A percentile compares a stretch with the other conserved stretches of the same genome.
Evolutionary conservation across 1,140 invertebrate genomes (phyloP).

Genomic region (Drosophila jambulina): DNA sequence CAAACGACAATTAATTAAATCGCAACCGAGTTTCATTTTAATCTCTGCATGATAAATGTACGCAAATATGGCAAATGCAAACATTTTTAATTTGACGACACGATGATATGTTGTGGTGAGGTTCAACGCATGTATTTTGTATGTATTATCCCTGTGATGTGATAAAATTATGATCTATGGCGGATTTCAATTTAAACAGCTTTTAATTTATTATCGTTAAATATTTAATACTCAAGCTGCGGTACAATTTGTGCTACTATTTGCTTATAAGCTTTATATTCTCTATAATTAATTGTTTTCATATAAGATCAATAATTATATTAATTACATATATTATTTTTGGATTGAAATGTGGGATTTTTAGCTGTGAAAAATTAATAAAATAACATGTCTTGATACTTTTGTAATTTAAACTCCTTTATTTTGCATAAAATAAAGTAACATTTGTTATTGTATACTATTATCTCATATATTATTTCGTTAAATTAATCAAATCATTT

Average conservation of each 20-base stretch:
- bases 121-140: background rate
- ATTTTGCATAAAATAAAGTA: too few species aligned
- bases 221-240: too few species aligned
- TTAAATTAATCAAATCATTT: too few species aligned
- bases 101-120: background rate
- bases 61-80: slow-evolving; percentile 17
- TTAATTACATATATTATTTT: background rate
- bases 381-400: too few species aligned
- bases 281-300: background rate
- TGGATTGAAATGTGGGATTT: background rate
- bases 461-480: too few species aligned
- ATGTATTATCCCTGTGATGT: background rate
- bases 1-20: slow-evolving; percentile 1
- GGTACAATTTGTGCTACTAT: background rate
- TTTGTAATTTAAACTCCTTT: too few species aligned
- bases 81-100: slow-evolving; percentile 10
- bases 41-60: background rate
- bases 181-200: slow-evolving; percentile 5
- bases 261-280: background rate
- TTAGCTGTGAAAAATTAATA: background rate
- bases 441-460: too few species aligned
- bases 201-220: background rate
- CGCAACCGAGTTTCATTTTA: slow-evolving; percentile 3
- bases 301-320: background rate
- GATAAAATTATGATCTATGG: slow-evolving; percentile 1